A percentile compares a stretch with the other conserved stretches of the same genome.
Conservation (phyloP, 2,797 vertebrate genomes). For the Myotis daubentonii region DNA sequence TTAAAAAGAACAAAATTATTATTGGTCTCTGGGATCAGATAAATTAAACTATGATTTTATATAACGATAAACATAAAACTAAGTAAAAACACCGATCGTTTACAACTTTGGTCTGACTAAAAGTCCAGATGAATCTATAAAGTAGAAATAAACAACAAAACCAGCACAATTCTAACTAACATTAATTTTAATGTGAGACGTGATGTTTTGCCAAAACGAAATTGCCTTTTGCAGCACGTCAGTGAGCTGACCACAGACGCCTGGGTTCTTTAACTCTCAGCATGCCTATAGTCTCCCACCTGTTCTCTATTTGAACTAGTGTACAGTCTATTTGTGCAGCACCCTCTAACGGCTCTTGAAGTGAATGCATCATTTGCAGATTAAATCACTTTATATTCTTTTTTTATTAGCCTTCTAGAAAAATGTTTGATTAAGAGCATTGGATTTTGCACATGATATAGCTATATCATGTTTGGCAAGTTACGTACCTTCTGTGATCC, state of each 20-base stretch:
- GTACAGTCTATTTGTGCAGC: not conserved
- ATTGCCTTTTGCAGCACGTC: not conserved
- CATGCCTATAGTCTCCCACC: not conserved
- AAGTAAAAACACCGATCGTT: not conserved
- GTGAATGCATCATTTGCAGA: not conserved
- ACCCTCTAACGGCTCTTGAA: not conserved
- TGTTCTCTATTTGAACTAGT: not conserved
- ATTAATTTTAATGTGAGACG: not conserved
- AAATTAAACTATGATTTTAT: not conserved
- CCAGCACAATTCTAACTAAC: not conserved
- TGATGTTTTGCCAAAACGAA: not conserved
- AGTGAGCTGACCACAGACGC: not conserved
- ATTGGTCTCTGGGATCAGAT: not conserved
- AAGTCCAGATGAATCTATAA: not conserved
- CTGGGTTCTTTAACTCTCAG: not conserved
- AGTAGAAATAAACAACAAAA: not conserved
- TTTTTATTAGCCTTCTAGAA: conserved; percentile 5
- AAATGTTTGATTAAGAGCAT: not conserved
- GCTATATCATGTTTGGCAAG: not conserved
- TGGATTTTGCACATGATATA: not conserved
- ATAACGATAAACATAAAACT: conserved; percentile 16
- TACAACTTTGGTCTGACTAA: not conserved
- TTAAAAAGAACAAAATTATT: not conserved
- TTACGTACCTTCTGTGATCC: not conserved
- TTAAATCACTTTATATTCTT: not conserved